Evolutionary conservation across 1,140 invertebrate species (phyloP), one percentile per base, ranked within the genome.

Genomic region (Saccostrea glomerata): DNA sequence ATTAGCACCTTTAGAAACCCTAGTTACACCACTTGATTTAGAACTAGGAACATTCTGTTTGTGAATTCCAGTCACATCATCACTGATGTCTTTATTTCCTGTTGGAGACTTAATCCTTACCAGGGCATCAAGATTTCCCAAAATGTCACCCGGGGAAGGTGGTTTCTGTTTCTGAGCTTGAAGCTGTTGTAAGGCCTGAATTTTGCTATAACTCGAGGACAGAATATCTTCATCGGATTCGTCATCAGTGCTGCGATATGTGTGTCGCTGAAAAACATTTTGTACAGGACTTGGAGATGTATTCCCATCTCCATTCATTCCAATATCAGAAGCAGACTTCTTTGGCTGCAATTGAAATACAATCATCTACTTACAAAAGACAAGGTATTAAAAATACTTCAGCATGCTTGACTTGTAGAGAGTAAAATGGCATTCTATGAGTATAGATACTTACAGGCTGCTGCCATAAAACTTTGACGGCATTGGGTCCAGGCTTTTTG

Each of bases 251-350:
- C 92, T 94, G 23, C 89, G 88, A n/a, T 91, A 92, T 85, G 92
- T 93, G 60, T 90, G 88, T 56, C 93, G 93, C 47, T 91, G 88
- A 86, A 94, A 94, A 30, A 94, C 92, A 77, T 93, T 94, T 73
- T 94, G 93, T 54, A 84, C 55, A 82, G 82, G 77, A 82, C 56
- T 87, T 5, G 86, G 82, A 30, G 82, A 60, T 20, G 66, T 15
- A n/a, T 23, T 55, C 12, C 54, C 82, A 47, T 84, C 40, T 30
- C 82, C 82, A 84, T 54, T 54, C 17, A 84, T n/a, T 54, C 82
- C 40, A 54, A 47, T 20, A 56, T 55, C 82, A 30, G 82, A 84
- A 6, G 40, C 20, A 56, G 47, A 84, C 20, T 56, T 84, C n/a
- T 84, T 84, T 23, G 82, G 40, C 82, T 84, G 82, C 23, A 84